Conservation (phyloP, 2,797 vertebrate species). For the Falco cherrug region DNA sequence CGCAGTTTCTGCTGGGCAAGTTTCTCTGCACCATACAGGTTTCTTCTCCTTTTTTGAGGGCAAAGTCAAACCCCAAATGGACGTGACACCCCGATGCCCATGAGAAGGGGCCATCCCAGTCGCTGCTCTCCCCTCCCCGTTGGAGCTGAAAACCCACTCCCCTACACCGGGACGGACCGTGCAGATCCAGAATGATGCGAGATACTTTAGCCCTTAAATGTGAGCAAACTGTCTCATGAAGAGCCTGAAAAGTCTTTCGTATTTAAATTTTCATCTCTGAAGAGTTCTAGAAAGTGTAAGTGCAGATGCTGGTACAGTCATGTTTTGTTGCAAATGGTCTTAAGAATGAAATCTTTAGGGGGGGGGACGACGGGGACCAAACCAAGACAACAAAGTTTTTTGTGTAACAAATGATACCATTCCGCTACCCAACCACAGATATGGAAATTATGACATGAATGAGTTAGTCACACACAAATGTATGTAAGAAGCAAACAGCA, state of each 20-base stretch:
- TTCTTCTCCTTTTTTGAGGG: not conserved
- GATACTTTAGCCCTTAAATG: accelerated
- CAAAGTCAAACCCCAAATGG: not conserved
- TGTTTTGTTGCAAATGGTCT: not conserved
- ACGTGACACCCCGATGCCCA: accelerated
- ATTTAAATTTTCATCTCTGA: not conserved
- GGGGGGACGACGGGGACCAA: too few relatives aligned
- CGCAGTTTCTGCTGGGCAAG: too few relatives aligned
- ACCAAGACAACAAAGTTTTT: not conserved
- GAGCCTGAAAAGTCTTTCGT: not conserved
- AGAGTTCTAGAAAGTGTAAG: not conserved
- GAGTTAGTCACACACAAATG: not conserved
- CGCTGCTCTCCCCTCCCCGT: too few relatives aligned
- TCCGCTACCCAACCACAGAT: not conserved
- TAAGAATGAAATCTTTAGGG: not conserved
- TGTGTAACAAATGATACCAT: not conserved
- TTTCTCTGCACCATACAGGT: too few relatives aligned
- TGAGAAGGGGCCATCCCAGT: not conserved
- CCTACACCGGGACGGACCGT: accelerated
- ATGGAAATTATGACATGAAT: not conserved
- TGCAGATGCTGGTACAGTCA: too few relatives aligned
- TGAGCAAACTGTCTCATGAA: not conserved
- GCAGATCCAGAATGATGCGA: not conserved
- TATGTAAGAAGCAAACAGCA: not conserved
- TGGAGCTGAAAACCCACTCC: not conserved